Evolutionary conservation across 2,888 invertebrate genomes (phyloP).

Genomic region (Dasysyrphus tricinctus): DNA sequence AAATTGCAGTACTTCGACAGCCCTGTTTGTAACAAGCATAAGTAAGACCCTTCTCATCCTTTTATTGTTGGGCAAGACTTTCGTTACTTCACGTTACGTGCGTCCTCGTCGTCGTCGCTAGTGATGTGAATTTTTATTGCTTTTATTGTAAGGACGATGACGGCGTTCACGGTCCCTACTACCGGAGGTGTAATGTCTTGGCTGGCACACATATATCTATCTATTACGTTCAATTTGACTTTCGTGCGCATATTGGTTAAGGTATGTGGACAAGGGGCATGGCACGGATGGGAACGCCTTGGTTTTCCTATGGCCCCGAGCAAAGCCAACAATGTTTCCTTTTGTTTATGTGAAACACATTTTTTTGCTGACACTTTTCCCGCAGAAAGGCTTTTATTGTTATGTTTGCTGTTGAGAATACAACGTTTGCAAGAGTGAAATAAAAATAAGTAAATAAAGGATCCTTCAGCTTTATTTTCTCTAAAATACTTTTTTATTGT

Average conservation of each 20-base stretch:
- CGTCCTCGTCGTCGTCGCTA: background rate
- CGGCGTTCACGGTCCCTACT: conserved; percentile 32
- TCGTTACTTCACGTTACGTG: conserved; percentile 15
- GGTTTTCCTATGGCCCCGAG: conserved; percentile 23
- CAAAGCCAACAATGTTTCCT: conserved; percentile 44
- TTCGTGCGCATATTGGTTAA: conserved; percentile 22
- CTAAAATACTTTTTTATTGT: conserved; percentile 62
- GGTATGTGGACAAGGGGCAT: background rate
- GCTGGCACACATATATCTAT: background rate
- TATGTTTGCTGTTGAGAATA: conserved; percentile 44
- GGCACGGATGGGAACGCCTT: conserved; percentile 25
- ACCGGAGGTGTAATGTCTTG: conserved; percentile 37
- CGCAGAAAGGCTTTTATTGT: conserved; percentile 64
- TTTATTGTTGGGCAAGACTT: conserved; percentile 26
- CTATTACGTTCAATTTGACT: conserved; percentile 34
- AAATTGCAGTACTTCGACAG: too few relatives aligned
- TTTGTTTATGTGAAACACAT: conserved; percentile 61
- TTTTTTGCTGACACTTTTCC: conserved; percentile 64
- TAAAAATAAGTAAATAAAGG: conserved; percentile 63
- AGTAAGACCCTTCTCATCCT: conserved; percentile 4
- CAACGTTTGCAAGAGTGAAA: conserved; percentile 39
- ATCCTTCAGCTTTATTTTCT: conserved; percentile 62
- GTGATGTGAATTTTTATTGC: conserved; percentile 56
- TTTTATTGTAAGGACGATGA: conserved; percentile 38
- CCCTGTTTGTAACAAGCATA: background rate